Evolutionary conservation across 1,140 invertebrate genomes (phyloP).

Genomic region (Eriocheir sinensis): DNA sequence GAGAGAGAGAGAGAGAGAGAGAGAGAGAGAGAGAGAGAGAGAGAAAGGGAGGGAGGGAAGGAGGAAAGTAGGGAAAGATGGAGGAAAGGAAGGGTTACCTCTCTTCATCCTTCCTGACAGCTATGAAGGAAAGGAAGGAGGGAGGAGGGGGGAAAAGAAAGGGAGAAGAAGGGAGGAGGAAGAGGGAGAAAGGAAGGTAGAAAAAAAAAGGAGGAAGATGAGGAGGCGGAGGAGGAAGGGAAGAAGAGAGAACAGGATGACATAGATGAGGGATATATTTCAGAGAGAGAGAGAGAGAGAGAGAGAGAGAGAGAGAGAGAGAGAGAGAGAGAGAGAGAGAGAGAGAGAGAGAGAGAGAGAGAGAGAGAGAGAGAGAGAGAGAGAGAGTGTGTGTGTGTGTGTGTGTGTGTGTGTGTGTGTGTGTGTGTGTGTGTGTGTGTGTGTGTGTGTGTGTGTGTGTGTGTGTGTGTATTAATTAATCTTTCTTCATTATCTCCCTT

Average conservation of each 20-base stretch:
- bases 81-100: background rate
- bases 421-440: background rate
- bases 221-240: background rate
- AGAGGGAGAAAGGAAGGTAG: background rate
- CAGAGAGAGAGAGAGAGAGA: too few relatives aligned
- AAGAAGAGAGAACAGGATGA: background rate
- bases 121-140: background rate
- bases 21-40: background rate
- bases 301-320: too few relatives aligned
- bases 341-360: constrained; percentile 10
- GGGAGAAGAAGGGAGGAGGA: background rate
- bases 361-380: background rate
- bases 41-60: background rate
- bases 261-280: too few relatives aligned
- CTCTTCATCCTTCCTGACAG: background rate
- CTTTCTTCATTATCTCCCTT: too few relatives aligned
- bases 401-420: background rate
- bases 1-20: background rate
- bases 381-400: background rate
- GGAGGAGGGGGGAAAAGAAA: background rate
- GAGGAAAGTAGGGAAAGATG: too few relatives aligned
- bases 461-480: background rate
- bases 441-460: background rate
- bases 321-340: constrained; percentile 20
- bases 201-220: background rate